A percentile compares a stretch with the other conserved stretches of the same genome.
phyloP scores from a whole-genome alignment of 2,113 vertebrate species.

The Athene cunicularia region DNA sequence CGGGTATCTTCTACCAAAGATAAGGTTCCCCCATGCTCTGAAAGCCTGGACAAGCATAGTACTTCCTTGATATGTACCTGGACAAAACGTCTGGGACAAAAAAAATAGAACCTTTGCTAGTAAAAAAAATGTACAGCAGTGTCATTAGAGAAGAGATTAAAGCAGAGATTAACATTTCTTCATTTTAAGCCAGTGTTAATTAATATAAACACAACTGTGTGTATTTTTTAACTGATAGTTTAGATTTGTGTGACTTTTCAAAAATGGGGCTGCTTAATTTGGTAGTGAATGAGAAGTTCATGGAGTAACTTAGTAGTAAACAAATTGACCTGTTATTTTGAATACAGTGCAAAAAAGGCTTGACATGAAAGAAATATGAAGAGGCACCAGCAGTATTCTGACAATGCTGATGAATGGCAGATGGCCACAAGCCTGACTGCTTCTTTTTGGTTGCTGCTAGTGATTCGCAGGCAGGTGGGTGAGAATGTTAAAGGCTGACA shows the following conservation, averaged over 20 bases:
- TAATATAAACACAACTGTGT: not conserved
- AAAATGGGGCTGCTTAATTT: not conserved
- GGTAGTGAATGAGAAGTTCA: not conserved
- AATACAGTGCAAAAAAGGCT: not conserved
- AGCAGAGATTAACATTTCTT: not conserved
- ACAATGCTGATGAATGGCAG: slow-evolving; percentile 15
- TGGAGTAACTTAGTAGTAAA: not conserved
- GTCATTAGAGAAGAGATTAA: not conserved
- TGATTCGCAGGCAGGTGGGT: slow-evolving; percentile 23
- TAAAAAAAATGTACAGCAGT: not conserved
- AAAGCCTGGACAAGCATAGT: not conserved
- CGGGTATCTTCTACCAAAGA: not conserved
- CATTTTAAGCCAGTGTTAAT: not conserved
- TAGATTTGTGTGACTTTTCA: not conserved
- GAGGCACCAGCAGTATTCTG: not conserved
- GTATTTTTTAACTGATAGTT: not conserved
- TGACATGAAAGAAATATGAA: not conserved
- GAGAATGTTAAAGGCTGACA: slow-evolving; percentile 39
- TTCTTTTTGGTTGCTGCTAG: not conserved
- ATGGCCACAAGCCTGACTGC: not conserved
- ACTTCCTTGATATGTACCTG: not conserved
- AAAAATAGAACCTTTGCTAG: not conserved
- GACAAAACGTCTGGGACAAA: not conserved
- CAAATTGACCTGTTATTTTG: slow-evolving; percentile 4
- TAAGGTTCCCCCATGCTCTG: not conserved